phyloP scores from a whole-genome alignment of 2,113 vertebrate genomes.

The Phalacrocorax aristotelis region DNA sequence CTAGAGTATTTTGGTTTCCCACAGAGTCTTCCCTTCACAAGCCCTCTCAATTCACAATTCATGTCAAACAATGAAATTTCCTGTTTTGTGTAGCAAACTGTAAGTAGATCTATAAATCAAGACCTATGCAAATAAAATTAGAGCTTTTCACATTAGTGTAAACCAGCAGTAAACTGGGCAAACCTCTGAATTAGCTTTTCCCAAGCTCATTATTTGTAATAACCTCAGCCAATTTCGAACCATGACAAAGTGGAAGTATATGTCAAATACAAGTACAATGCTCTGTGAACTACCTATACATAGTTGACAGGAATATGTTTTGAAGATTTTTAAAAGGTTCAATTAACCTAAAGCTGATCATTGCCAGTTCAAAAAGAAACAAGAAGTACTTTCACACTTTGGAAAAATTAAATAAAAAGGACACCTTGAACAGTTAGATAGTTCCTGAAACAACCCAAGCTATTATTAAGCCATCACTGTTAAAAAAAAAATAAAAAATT shows the following conservation, averaged over 20 bases:
- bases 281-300: neutral
- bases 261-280: neutral
- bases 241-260: neutral
- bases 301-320: neutral
- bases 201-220: slow-evolving; percentile 14
- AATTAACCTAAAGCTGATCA: slow-evolving; percentile 2
- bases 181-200: slow-evolving; percentile 2
- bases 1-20: neutral
- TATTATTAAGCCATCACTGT: neutral
- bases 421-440: neutral
- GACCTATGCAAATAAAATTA: neutral
- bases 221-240: neutral
- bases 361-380: neutral
- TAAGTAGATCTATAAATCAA: neutral
- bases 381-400: neutral
- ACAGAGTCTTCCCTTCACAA: neutral
- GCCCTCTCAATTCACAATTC: neutral
- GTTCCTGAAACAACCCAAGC: neutral
- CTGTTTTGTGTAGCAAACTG: neutral
- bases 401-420: neutral
- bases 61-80: neutral
- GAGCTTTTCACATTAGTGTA: neutral
- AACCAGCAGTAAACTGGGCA: neutral
- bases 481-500: neutral
- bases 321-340: neutral